Evolutionary conservation across 2,797 vertebrate species (phyloP).

Genomic region (Diglossa cyanea): DNA sequence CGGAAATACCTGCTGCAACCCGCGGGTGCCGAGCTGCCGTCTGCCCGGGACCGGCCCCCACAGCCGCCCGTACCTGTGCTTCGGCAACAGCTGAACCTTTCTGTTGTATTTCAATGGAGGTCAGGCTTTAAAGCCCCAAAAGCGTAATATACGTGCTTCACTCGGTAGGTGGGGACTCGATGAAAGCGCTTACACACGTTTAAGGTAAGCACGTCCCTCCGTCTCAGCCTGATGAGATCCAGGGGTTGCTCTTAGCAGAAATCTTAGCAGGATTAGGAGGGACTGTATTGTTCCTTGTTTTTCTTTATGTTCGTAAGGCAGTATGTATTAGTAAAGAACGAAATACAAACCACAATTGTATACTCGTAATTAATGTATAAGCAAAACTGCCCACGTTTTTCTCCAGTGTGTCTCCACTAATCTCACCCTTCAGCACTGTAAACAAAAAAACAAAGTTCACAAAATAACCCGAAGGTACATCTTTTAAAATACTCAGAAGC

Average conservation of each 20-base stretch:
- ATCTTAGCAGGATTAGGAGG: not conserved
- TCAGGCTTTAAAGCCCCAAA: not conserved
- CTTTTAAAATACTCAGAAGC: constrained; percentile 29
- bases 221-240: not conserved
- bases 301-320: not conserved
- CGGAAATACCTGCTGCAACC: rapidly evolving
- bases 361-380: not conserved
- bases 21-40: rapidly evolving
- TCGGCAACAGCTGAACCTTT: rapidly evolving
- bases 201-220: not conserved
- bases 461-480: not conserved
- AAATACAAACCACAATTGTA: not conserved
- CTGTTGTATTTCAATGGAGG: rapidly evolving
- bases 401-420: not conserved
- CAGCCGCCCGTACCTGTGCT: rapidly evolving
- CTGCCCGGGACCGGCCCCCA: not conserved
- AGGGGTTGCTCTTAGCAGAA: not conserved
- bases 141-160: rapidly evolving
- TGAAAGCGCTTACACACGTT: rapidly evolving
- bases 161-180: not conserved
- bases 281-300: not conserved
- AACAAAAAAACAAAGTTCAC: not conserved
- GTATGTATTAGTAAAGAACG: not conserved
- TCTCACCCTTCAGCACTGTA: not conserved
- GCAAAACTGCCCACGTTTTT: not conserved